Evolutionary conservation across 2,113 vertebrate genomes (phyloP).

Genomic region (Cettia cetti): DNA sequence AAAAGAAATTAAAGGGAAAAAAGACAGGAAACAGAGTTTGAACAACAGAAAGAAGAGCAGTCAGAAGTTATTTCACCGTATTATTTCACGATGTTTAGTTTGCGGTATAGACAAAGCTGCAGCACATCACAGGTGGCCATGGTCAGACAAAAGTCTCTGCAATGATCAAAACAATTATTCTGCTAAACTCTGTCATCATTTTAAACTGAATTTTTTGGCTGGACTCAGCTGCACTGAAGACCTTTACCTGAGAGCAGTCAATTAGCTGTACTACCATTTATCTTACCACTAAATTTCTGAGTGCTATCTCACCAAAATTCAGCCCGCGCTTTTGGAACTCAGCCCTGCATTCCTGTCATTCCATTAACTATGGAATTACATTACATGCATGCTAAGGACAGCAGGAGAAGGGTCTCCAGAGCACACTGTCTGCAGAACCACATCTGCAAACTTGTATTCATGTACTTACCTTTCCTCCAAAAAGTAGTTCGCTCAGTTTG

Average conservation of each 20-base stretch:
- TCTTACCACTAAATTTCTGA: neutral
- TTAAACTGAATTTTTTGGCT: neutral
- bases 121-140: neutral
- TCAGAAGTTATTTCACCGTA: neutral
- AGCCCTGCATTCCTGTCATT: constrained; percentile 17
- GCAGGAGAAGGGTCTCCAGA: neutral
- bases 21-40: neutral
- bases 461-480: neutral
- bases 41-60: neutral
- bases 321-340: neutral
- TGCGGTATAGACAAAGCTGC: neutral
- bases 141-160: neutral
- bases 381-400: neutral
- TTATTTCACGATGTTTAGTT: neutral
- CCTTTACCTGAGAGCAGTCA: neutral
- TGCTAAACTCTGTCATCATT: neutral
- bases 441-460: neutral
- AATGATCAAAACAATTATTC: neutral
- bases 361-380: neutral
- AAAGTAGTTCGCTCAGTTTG: neutral
- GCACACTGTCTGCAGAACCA: neutral
- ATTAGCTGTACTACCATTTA: neutral
- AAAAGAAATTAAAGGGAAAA: neutral
- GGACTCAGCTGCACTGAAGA: neutral
- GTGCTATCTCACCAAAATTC: neutral